Evolutionary conservation across 2,113 vertebrate genomes (phyloP).

Genomic region (Origma solitaria): DNA sequence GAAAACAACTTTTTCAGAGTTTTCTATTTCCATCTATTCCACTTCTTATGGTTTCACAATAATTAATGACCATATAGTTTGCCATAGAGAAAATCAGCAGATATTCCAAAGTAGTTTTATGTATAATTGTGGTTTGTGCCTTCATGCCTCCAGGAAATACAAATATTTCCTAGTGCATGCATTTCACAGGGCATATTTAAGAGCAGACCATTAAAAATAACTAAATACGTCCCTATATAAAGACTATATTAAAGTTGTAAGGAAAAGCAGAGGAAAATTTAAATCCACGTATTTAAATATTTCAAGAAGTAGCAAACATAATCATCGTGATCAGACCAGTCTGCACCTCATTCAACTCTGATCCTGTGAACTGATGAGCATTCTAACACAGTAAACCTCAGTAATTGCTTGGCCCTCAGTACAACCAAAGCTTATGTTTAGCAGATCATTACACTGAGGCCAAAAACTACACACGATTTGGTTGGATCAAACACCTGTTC

Average conservation of each 20-base stretch:
- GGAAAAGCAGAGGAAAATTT: not conserved
- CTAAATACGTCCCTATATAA: not conserved
- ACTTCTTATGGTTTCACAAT: not conserved
- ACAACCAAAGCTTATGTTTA: not conserved
- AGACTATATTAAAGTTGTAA: not conserved
- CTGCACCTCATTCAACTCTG: not conserved
- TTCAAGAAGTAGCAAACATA: not conserved
- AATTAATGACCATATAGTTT: not conserved
- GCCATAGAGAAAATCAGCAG: not conserved
- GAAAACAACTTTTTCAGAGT: not conserved
- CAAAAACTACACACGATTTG: not conserved
- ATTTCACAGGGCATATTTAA: not conserved
- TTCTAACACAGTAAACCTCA: not conserved
- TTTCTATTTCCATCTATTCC: not conserved
- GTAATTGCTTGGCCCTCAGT: not conserved
- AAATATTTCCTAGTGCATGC: not conserved
- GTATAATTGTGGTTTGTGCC: not conserved
- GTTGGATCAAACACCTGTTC: not conserved
- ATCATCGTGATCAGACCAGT: not conserved
- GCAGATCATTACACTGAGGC: not conserved
- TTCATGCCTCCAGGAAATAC: not conserved
- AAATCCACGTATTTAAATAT: not conserved
- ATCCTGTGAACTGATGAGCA: not conserved
- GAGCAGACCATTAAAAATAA: not conserved
- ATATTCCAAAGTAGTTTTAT: not conserved